Evolutionary conservation across 2,888 invertebrate species (phyloP).

Genomic region (Melangyna quadrimaculata): DNA sequence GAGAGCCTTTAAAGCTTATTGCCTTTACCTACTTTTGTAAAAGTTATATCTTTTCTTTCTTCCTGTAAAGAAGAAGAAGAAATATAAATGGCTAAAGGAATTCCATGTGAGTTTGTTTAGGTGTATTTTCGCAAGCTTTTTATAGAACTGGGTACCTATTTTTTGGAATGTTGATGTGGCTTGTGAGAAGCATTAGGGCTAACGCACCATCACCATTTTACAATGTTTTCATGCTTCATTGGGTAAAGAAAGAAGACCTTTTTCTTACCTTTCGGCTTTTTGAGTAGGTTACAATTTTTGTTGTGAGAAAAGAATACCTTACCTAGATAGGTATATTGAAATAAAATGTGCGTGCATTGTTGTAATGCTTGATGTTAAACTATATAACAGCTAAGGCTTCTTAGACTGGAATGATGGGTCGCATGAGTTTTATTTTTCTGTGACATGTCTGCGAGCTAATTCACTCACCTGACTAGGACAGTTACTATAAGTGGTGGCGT

Average conservation of each 20-base stretch:
- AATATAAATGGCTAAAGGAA: background rate
- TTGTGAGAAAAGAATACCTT: too few relatives aligned
- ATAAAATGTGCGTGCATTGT: conserved; percentile 1
- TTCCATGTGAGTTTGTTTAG: background rate
- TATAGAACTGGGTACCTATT: too few relatives aligned
- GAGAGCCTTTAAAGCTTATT: conserved; percentile 17
- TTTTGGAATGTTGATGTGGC: too few relatives aligned
- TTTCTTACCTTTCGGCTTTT: conserved; percentile 3
- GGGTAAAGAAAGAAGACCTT: conserved; percentile 23
- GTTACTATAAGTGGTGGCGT: too few relatives aligned
- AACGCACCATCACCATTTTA: conserved; percentile 61
- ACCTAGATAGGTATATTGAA: background rate
- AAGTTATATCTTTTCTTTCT: background rate
- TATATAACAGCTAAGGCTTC: too few relatives aligned
- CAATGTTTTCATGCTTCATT: conserved; percentile 59
- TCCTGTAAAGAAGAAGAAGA: too few relatives aligned
- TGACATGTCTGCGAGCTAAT: too few relatives aligned
- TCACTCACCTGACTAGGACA: too few relatives aligned
- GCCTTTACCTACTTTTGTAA: background rate
- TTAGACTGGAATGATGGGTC: too few relatives aligned
- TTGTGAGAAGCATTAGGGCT: conserved; percentile 33
- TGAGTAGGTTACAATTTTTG: background rate
- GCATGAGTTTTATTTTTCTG: too few relatives aligned
- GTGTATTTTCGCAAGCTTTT: too few relatives aligned
- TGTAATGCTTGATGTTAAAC: too few relatives aligned